Base-by-base conservation (phyloP, 2,797 vertebrate genomes). In the Pangasius mekongensis region DNA sequence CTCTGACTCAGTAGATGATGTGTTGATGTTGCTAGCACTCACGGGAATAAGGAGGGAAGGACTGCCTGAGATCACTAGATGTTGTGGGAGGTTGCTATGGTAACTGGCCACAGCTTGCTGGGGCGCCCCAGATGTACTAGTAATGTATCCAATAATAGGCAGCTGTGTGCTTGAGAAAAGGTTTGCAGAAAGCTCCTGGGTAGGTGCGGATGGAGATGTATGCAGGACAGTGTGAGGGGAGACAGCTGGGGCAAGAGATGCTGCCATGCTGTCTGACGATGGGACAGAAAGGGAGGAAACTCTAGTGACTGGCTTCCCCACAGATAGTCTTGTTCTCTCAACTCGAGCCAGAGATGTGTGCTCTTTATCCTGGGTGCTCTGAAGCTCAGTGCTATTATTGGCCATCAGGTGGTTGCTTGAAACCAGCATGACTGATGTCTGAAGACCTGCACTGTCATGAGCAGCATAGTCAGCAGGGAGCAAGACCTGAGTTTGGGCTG, bases 41-140 rank as follows among this genome's bases (percentile, higher is more conserved):
- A 99, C 98, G 0, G 98, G 98, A 87, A 99, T 99, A 92, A 99
- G 96, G 87, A 99, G 96, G 86, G 98, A 98, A 93, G 99, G 98
- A 39, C 97, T 96, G 80, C 98, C 97, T 0, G 98, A 98, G 94
- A 99, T 98, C 91, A 99, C 97, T 93, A 99, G 95, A 93, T 99
- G 98, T 94, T 98, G 98, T 0, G 98, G 97, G 91, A 99, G 96
- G 84, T 96, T 95, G 89, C 97, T 92, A 3, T 97, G 97, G 89
- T 99, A 99, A 87, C 98, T 96, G 83, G 99, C 96, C 2, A 97
- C 96, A 87, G 98, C 97, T 94, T 98, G 98, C 88, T 96, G 91
- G 22, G 92, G 94, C 58, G 96, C 91, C 52, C 97, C 98, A 93
- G 99, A 96, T 83, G 91, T 69, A 86, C 89, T 91, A 58, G 91